Conservation (phyloP, 23 tunicate species). For the Halocynthia roretzi region DNA sequence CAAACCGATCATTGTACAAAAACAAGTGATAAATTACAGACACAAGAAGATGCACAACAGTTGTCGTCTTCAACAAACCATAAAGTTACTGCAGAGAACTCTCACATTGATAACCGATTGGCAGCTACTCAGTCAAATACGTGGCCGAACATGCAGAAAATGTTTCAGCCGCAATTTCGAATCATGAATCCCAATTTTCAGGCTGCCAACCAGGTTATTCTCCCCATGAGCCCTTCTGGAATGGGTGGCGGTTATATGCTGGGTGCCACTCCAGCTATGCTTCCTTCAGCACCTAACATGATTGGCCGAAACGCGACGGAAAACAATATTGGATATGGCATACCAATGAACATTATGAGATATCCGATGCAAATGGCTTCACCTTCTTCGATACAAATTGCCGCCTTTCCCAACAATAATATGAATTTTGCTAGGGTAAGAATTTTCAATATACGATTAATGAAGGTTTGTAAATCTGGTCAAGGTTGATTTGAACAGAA, state of each 20-base stretch:
- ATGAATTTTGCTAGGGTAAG: constrained; percentile 4
- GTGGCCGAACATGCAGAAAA: background rate
- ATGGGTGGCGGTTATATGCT: constrained; percentile 5
- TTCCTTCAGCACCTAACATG: background rate
- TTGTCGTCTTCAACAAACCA: too few relatives aligned
- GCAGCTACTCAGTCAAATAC: too few relatives aligned
- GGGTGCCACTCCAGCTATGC: background rate
- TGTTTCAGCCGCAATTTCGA: background rate
- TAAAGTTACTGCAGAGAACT: too few relatives aligned
- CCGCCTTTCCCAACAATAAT: background rate
- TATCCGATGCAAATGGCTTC: constrained; percentile 5
- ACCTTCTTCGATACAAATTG: constrained; percentile 8
- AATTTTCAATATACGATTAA: too few relatives aligned
- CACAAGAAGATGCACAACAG: background rate
- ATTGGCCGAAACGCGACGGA: background rate
- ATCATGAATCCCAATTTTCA: background rate
- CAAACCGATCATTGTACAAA: background rate
- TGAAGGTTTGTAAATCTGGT: too few relatives aligned
- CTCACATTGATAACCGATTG: too few relatives aligned
- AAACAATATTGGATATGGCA: background rate
- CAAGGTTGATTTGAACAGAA: too few relatives aligned
- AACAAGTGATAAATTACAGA: background rate
- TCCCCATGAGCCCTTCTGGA: constrained; percentile 4
- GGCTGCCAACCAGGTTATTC: background rate
- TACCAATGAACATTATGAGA: background rate